Base-by-base conservation (phyloP, 2,888 invertebrate genomes). In the Drosophila atripex region DNA sequence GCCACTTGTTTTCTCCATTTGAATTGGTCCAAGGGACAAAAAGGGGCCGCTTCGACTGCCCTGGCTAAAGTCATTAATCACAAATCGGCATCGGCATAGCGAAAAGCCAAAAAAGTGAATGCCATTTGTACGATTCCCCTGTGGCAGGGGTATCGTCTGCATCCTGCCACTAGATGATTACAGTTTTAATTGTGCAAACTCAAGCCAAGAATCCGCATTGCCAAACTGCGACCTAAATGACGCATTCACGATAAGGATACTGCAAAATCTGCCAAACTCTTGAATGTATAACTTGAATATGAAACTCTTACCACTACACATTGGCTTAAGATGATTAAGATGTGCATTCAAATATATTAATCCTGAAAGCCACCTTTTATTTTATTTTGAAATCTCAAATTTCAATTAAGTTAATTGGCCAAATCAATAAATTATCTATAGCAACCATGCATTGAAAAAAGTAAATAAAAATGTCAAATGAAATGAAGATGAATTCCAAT, bases 11-110 rank as follows among this genome's bases (percentile, higher is more conserved):
- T 23, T 12, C 38, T 8, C 39, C 39, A 41, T 41, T 41, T 41
- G 39, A 41, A 41, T 21, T 18, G 21, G 47, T 4, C 21, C 30
- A 41, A 6, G 43, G 43, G 21, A 43, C 21, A 41, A 41, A 32
- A 32, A 32, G n/a, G 6, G 14, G 23, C 46, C 51, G 23, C 41
- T 23, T 11, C 16, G 39, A 18, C 30, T 14, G 66, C 71, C 58
- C 68, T 65, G 50, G 64, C 69, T 52, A 65, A 55, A 53, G 82
- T 77, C 86, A 88, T 86, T 86, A 85, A 86, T 86, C 86, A 86
- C 86, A 73, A 77, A 88, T 83, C 73, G 80, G 65, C 58, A 58
- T 16, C 9, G 39, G 39, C 43, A 60, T 2, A 43, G 65, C 65
- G 69, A 56, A 65, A 83, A 86, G 74, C 65, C 73, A 87, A 75